phyloP scores from a whole-genome alignment of 2,888 invertebrate species.

The Caenorhabditis auriculariae region DNA sequence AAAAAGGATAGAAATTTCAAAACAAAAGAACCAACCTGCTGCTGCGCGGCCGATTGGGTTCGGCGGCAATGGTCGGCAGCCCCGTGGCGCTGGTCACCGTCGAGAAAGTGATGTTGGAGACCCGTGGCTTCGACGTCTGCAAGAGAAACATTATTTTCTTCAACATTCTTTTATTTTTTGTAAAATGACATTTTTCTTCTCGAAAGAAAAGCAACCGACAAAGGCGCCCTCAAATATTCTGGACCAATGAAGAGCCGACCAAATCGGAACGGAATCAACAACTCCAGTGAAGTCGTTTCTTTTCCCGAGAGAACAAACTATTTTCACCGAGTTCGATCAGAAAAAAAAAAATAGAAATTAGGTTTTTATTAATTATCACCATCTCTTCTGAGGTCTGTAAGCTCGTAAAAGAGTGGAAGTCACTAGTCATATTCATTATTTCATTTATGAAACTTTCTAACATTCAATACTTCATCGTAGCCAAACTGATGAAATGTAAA shows the following conservation, averaged over 20 bases:
- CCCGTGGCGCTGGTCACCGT: slow-evolving; percentile 69
- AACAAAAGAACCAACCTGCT: slow-evolving; percentile 32
- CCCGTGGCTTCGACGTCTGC: slow-evolving; percentile 60
- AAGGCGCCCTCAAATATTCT: slow-evolving; percentile 3
- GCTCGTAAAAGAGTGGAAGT: too few species aligned
- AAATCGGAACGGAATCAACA: slow-evolving; percentile 8
- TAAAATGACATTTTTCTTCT: background rate
- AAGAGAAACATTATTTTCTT: slow-evolving; percentile 16
- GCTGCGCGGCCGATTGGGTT: slow-evolving; percentile 66
- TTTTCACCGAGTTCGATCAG: too few species aligned
- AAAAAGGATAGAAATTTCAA: background rate
- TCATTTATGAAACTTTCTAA: too few species aligned
- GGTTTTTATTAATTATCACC: too few species aligned
- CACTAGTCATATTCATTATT: too few species aligned
- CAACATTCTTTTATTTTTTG: slow-evolving; percentile 1
- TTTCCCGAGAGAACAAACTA: too few species aligned
- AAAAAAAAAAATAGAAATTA: too few species aligned
- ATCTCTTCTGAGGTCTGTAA: too few species aligned
- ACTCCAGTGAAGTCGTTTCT: background rate
- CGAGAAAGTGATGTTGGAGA: slow-evolving; percentile 66
- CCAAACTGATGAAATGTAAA: too few species aligned
- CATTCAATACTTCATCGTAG: too few species aligned
- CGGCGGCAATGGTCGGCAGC: slow-evolving; percentile 71
- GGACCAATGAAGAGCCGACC: too few species aligned
- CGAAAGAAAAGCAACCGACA: slow-evolving; percentile 2